phyloP scores from a whole-genome alignment of 2,888 invertebrate genomes.

The Tuta absoluta region DNA sequence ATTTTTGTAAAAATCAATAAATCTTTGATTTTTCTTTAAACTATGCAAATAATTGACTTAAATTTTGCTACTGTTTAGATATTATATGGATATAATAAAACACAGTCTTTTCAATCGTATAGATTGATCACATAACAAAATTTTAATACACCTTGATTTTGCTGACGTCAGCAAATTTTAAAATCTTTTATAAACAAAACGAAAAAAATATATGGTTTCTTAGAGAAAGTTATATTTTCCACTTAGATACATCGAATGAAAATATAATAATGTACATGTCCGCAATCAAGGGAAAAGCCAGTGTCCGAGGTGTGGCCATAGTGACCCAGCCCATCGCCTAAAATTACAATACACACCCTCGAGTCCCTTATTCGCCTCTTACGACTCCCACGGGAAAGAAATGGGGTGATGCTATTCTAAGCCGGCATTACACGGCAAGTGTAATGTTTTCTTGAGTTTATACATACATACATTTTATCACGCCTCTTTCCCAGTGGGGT shows the following conservation, averaged over 20 bases:
- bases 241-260: neutral
- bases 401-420: no score
- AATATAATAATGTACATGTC: neutral
- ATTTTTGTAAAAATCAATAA: neutral
- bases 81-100: neutral
- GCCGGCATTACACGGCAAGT: no score
- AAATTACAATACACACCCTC: no score
- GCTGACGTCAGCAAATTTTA: neutral
- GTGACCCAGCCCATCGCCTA: no score
- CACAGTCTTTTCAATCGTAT: neutral
- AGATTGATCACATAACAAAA: neutral
- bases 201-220: neutral
- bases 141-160: neutral
- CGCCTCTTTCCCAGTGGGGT: no score
- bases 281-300: neutral
- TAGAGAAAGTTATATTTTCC: neutral
- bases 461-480: no score
- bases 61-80: neutral
- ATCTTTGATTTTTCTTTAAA: neutral
- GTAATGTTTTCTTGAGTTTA: no score
- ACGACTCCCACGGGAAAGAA: no score
- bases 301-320: no score
- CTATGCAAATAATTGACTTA: neutral
- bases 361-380: no score
- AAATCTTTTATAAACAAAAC: neutral